Base-by-base conservation (phyloP, 2,797 vertebrate species). In the Typhlichthys eigenmanni region DNA sequence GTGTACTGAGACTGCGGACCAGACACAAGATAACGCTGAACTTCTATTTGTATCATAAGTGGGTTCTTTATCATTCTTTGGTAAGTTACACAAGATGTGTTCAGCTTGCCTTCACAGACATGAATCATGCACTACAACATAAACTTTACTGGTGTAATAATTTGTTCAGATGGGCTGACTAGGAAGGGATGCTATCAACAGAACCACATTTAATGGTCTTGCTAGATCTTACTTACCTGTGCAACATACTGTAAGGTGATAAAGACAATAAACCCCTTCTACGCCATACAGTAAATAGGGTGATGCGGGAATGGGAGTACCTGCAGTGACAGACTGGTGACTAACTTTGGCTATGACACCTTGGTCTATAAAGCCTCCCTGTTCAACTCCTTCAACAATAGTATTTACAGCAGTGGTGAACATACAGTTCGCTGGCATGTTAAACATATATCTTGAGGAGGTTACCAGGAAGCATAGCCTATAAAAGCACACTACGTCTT, bases 281-380 rank as follows among this genome's bases (percentile, higher is more conserved):
- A 59, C 62, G 43, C 75, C 72, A 75, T 79, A 87, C 75, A 83
- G 24, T 29, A 29, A 83, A 77, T 72, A 60, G 69, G 67, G 70
- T 88, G 88, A 90, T 85, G 81, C 86, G 85, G 80, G 82, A 74
- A 74, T 72, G 81, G 75, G 71, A 68, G 78, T 82, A 80, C 89
- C 86, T 88, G 85, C 69, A 83, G 81, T 85, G 89, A 90, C 87
- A 82, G 83, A 86, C 78, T 54, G 75, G 88, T 91, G 90, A 91
- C 50, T 87, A 80, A 88, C 45, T 72, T 77, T 76, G 80, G 80
- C 86, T 84, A 81, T 78, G 73, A 69, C 69, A 70, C 75, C 74
- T 59, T 55, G n/a, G 72, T 73, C 83, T 83, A 90, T 91, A 91
- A 90, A 88, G 79, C 60, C 74, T 67, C 53, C 75, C 77, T 80